Conservation (phyloP, 2,888 invertebrate species). For the Perizoma flavofasciatum region DNA sequence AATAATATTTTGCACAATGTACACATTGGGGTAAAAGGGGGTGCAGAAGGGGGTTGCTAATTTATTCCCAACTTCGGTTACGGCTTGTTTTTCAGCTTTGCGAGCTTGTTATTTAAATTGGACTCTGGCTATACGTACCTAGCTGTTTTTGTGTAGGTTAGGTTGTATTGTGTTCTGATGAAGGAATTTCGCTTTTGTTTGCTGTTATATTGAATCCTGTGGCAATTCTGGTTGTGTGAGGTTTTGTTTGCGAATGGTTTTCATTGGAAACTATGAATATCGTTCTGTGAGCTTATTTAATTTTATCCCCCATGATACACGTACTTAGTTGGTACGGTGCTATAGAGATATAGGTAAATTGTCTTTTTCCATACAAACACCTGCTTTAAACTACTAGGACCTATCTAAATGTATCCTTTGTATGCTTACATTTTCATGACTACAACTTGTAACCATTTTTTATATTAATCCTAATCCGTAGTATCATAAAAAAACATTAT, state of each 20-base stretch:
- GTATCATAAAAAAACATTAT: too few relatives aligned
- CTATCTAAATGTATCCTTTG: too few relatives aligned
- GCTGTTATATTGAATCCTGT: constrained; percentile 46
- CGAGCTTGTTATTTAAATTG: constrained; percentile 84
- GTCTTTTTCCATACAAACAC: too few relatives aligned
- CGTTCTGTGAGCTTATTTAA: constrained; percentile 1
- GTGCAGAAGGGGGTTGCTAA: constrained; percentile 71
- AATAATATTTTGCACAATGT: constrained; percentile 90
- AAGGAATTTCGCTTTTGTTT: constrained; percentile 69
- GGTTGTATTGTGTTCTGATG: constrained; percentile 70
- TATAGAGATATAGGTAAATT: too few relatives aligned
- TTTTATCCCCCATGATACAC: too few relatives aligned
- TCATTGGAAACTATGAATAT: constrained; percentile 14
- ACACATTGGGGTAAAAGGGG: constrained; percentile 84
- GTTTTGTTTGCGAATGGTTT: constrained; percentile 20
- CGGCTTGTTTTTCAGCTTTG: constrained; percentile 84
- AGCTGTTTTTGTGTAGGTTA: constrained; percentile 76
- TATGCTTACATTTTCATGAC: too few relatives aligned
- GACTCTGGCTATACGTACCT: constrained; percentile 62
- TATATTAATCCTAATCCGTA: too few relatives aligned
- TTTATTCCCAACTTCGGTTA: constrained; percentile 84
- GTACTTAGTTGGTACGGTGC: too few relatives aligned
- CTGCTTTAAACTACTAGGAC: too few relatives aligned
- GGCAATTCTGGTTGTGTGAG: constrained; percentile 34
- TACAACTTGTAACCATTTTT: too few relatives aligned